phyloP scores from a whole-genome alignment of 2,113 vertebrate species.

The Sporophila hypoxantha region DNA sequence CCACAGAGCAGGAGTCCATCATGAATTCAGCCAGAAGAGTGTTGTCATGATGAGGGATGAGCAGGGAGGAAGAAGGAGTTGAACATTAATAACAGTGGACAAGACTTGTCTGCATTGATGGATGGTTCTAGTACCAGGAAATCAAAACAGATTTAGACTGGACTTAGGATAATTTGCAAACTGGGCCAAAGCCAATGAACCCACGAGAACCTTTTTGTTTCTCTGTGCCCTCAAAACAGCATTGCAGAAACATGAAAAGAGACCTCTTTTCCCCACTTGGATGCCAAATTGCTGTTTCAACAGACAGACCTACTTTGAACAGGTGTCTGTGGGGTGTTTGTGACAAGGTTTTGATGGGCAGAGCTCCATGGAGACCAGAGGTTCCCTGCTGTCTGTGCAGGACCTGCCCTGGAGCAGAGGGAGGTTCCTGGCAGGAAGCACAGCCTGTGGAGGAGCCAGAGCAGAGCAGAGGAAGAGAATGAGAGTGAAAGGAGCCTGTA shows the following conservation, averaged over 20 bases:
- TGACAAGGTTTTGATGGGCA: not conserved
- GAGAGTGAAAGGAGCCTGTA: not conserved
- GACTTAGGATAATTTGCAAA: not conserved
- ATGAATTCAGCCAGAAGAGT: not conserved
- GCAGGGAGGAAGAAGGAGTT: not conserved
- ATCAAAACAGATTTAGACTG: not conserved
- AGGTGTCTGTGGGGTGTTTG: not conserved
- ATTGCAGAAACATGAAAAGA: not conserved
- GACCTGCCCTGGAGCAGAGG: not conserved
- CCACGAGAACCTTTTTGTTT: not conserved
- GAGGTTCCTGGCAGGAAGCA: not conserved
- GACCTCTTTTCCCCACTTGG: not conserved
- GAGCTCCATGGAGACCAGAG: not conserved
- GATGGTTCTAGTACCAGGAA: not conserved
- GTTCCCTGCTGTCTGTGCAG: not conserved
- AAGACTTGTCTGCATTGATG: not conserved
- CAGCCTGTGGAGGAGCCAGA: not conserved
- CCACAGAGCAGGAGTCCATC: not conserved
- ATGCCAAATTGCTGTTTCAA: not conserved
- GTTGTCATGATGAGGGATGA: not conserved
- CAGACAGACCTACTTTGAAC: not conserved
- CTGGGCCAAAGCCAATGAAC: not conserved
- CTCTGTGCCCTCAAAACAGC: not conserved
- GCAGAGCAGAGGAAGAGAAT: not conserved
- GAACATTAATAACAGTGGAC: not conserved